Conservation (phyloP, 2,888 invertebrate species). For the Lasius platythorax region DNA sequence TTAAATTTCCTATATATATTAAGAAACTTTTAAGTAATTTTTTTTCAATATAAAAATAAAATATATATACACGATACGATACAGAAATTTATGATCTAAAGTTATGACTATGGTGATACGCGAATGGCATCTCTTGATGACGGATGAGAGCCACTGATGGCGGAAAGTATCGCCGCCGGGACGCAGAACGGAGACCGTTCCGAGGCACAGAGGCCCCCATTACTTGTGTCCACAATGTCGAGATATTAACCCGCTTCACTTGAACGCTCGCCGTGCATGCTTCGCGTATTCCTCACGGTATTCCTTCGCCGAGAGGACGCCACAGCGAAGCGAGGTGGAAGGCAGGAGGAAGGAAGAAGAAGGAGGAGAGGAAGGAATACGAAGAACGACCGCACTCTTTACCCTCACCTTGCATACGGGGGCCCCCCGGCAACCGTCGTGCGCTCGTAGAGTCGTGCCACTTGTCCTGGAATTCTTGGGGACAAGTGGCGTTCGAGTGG, state of each 20-base stretch:
- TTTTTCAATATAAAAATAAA: neutral
- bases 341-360: slow-evolving; percentile 42
- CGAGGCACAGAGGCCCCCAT: slow-evolving; percentile 78
- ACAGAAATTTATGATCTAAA: neutral
- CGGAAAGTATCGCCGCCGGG: slow-evolving; percentile 58
- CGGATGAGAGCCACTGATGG: slow-evolving; percentile 62
- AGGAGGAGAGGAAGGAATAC: slow-evolving; percentile 44
- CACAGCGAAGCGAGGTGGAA: slow-evolving; percentile 54
- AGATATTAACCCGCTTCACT: slow-evolving; percentile 83
- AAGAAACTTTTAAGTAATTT: neutral
- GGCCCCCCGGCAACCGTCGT: slow-evolving; percentile 52
- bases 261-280: slow-evolving; percentile 74
- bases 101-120: neutral
- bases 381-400: slow-evolving; percentile 70
- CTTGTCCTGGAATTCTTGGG: slow-evolving; percentile 82
- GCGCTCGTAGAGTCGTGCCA: slow-evolving; percentile 73
- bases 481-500: slow-evolving; percentile 76
- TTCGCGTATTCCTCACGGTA: slow-evolving; percentile 69
- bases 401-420: slow-evolving; percentile 70
- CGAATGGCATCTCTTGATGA: neutral
- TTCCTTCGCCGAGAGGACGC: slow-evolving; percentile 55
- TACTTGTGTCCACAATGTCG: slow-evolving; percentile 84
- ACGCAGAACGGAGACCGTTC: slow-evolving; percentile 74
- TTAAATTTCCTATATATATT: neutral
- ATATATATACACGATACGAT: neutral